Base-by-base conservation (phyloP, 2,797 vertebrate species). In the Botia kubotai region DNA sequence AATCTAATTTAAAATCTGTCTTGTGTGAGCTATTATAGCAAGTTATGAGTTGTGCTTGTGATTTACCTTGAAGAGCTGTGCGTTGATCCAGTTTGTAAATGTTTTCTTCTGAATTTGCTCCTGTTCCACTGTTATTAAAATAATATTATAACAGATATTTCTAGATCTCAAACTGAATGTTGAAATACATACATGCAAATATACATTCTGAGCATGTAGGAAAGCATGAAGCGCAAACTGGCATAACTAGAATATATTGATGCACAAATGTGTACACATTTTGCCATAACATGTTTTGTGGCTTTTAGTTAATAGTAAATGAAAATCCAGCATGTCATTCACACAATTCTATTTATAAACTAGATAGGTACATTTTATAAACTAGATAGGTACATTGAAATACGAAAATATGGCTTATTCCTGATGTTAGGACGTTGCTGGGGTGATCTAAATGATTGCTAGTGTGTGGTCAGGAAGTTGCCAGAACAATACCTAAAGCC, bases 21-120 rank as follows among this genome's bases (percentile, higher is more conserved):
- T 52, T 52, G 50, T 57, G 4, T 53, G 2, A 29, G 46, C 19
- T 36, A 65, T 65, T 65, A 19, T 6, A 26, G 3, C 7, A 46
- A 16, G 29, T 53, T 39, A 21, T 4, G 29, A 39, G 52, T 14
- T 69, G 75, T 77, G 26, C 23, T 62, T 52, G 67, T 39, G 0
- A 14, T 76, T 70, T 91, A 98, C 97, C 97, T 97, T 97, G 58
- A 94, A 89, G 72, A 99, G 86, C 83, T 97, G 92, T 77, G 96
- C 95, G 89, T 98, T 98, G 86, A 98, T 93, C 97, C 97, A 98
- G 86, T 96, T 97, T 77, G 96, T 97, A 75, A 98, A 98, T 0
- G 97, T 96, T 88, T 95, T 96, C 88, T 96, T 98, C 91, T 98
- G 97, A 39, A 94, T 96, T 84, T 92, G 94, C 71, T 98, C 96